Evolutionary conservation across 2,113 vertebrate genomes (phyloP).

Genomic region (Percopsis transmontana): DNA sequence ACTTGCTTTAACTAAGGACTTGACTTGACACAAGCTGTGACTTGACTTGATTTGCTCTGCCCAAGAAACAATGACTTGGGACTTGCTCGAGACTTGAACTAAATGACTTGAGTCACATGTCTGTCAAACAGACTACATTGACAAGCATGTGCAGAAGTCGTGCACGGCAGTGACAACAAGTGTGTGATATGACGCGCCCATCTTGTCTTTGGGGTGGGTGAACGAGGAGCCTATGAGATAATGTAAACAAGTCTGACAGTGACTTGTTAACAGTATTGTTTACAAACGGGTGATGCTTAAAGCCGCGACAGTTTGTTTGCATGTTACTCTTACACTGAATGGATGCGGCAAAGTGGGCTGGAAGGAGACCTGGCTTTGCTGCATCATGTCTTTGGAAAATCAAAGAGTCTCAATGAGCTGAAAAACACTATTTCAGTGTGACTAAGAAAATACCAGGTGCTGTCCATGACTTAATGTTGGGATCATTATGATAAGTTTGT

Average conservation of each 20-base stretch:
- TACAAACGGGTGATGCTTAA: constrained; percentile 19
- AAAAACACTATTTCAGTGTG: constrained; percentile 28
- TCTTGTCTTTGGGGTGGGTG: background rate
- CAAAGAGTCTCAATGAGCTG: constrained; percentile 30
- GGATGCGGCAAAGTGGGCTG: constrained; percentile 39
- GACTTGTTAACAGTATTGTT: no score
- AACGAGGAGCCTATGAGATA: background rate
- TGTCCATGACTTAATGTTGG: constrained; percentile 11
- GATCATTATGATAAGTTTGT: constrained; percentile 15
- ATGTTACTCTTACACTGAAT: constrained; percentile 24
- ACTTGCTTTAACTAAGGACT: no score
- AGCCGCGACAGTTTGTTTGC: constrained; percentile 26
- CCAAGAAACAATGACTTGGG: no score
- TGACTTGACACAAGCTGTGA: no score
- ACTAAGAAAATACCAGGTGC: constrained; percentile 29
- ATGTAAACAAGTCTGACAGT: constrained; percentile 24
- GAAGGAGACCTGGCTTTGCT: constrained; percentile 27
- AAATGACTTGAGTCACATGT: no score
- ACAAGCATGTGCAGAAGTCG: no score
- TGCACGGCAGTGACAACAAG: background rate
- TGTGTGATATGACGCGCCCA: no score
- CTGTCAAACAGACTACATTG: constrained; percentile 4
- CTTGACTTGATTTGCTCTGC: no score
- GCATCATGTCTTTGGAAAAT: constrained; percentile 20
- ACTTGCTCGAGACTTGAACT: no score